Evolutionary conservation across 2,113 vertebrate genomes (phyloP), one percentile per base, ranked within the genome.

Genomic region (Cyanoliseus patagonus): DNA sequence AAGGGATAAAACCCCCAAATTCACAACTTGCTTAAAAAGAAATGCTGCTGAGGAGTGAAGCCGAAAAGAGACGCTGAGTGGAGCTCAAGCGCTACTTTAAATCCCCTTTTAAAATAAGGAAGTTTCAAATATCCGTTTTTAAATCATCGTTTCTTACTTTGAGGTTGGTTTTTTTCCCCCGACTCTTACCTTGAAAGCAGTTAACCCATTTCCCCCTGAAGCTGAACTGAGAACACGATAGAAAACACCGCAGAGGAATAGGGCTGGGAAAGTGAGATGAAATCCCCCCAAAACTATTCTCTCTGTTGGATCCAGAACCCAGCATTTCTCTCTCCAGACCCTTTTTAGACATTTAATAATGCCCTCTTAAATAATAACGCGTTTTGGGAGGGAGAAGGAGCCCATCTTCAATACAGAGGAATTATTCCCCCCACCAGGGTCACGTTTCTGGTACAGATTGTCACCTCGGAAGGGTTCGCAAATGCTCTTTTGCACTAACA

Each of bases 31-130:
- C 69, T 39, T 89, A 61, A 78, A 39, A 88, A 76, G 57, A 88
- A 73, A 55, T 35, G 68, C 44, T 55, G 37, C 79, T 28, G 90
- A 97, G 74, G 62, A 97, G 96, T 93, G 52, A 91, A 96, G 52
- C 95, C 95, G 76, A 81, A 67, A 92, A 87, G 94, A 86, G 85
- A 94, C 95, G 77, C 97, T 72, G 47, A 85, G 97, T 97, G 96
- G 97, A 97, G 95, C 96, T 95, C 96, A 95, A 83, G 90, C 31
- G 88, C 96, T 95, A n/a, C 90, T 85, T 94, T 64, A 93, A 94
- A 79, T 46, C 72, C 82, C 35, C 15, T 6, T 75, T 92, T 97
- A 41, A 93, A 90, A 81, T 57, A 91, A 96, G 95, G 94, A 96
- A 92, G 84, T 94, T 95, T 97, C 93, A 90, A 87, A 90, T 88